Base-by-base conservation (phyloP, 2,888 invertebrate genomes). In the Leptothorax acervorum region DNA sequence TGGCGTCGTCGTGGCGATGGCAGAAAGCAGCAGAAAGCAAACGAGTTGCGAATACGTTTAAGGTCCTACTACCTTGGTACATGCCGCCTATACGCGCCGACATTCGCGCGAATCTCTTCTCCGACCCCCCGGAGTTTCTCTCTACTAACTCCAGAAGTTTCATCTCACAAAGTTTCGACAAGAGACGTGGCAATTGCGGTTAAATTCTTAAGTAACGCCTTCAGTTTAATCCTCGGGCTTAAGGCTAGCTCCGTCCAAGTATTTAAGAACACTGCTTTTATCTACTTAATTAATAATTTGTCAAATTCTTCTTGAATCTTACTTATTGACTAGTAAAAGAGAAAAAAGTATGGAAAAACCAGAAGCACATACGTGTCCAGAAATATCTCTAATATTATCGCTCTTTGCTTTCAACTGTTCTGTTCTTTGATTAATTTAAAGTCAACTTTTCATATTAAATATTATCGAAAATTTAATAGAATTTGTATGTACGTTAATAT, bases 21-120 rank as follows among this genome's bases (percentile, higher is more conserved):
- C 31, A 62, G 82, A 70, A 84, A 82, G 73, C 63, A 81, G 23
- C 23, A 23, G 23, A 23, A 23, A 23, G 23, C 23, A 23, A 23
- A 90, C 71, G 88, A 88, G 85, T 89, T 84, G 82, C 81, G 85
- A 89, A 88, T 84, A 84, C 79, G 82, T 88, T 87, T 85, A 71
- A 68, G 66, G 2, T 8, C 23, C 23, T 23, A 70, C 83, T 42
- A 53, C 15, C 66, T n/a, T n/a, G 28, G 45, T 63, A 65, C 23
- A 81, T 35, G 62, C 35, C 28, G 28, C 31, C 60, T 79, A 78
- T 79, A 78, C 74, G 74, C 66, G 74, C 62, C 71, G 48, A 63
- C 79, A 82, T 66, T 71, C 66, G 57, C 62, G 84, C 62, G 82
- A 88, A 85, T 87, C 82, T 84, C 55, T 68, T n/a, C 48, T 71